Conservation (phyloP, 2,888 invertebrate genomes). For the Dolomedes plantarius region DNA sequence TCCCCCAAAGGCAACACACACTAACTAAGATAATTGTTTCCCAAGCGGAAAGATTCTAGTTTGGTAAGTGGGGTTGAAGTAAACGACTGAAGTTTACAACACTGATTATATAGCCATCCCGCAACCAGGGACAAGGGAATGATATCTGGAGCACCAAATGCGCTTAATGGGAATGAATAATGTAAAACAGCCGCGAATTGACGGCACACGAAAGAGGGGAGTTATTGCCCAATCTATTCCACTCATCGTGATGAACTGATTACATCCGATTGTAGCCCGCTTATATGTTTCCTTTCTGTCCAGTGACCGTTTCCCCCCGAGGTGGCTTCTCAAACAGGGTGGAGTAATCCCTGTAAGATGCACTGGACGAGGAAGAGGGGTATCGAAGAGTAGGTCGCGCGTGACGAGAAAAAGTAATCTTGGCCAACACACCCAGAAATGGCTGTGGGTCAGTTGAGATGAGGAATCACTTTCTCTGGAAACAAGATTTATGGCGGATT, state of each 20-base stretch:
- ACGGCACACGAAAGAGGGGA: neutral
- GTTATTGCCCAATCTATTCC: neutral
- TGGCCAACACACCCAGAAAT: neutral
- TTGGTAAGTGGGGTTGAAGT: too few species aligned
- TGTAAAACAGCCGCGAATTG: neutral
- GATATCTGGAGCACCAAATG: neutral
- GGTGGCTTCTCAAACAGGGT: conserved; percentile 6
- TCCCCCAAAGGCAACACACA: too few species aligned
- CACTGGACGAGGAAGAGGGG: conserved; percentile 22
- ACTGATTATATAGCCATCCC: too few species aligned
- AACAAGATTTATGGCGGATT: neutral
- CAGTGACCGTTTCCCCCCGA: conserved; percentile 20
- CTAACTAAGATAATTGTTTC: too few species aligned
- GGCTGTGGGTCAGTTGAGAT: neutral
- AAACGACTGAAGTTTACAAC: too few species aligned
- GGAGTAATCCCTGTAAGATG: conserved; percentile 17
- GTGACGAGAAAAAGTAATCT: neutral
- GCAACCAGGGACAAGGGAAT: too few species aligned
- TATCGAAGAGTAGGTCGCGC: neutral
- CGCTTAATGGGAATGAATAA: neutral
- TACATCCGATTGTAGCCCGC: neutral
- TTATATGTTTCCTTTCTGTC: neutral
- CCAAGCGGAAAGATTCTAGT: too few species aligned
- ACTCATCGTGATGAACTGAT: neutral
- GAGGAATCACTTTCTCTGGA: neutral